phyloP scores from a whole-genome alignment of 2,113 vertebrate species.

The Zonotrichia leucophrys region DNA sequence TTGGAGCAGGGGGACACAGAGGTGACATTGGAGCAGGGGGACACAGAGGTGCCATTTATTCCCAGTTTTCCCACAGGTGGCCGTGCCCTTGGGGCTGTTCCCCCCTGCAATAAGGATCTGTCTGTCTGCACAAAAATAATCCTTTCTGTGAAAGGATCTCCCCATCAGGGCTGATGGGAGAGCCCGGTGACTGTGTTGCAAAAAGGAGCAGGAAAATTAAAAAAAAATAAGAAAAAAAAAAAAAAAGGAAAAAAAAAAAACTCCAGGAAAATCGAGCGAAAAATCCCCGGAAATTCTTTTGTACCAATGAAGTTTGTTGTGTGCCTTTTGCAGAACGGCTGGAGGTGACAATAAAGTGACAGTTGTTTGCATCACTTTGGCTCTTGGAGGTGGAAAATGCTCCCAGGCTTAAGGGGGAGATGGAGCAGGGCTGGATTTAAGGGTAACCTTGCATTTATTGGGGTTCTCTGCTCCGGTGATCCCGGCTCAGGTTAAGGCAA shows the following conservation, averaged over 20 bases:
- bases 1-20: background rate
- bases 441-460: fast-evolving
- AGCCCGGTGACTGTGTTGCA: constrained; percentile 33
- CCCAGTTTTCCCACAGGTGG: constrained; percentile 46
- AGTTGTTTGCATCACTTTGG: constrained; percentile 70
- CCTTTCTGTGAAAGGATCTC: constrained; percentile 95
- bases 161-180: constrained; percentile 48
- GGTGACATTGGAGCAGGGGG: too few species aligned
- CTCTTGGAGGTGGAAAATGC: background rate
- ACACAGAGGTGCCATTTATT: constrained; percentile 26
- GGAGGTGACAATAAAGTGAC: constrained; percentile 84
- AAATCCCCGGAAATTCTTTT: constrained; percentile 52
- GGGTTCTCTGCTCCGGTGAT: background rate
- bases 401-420: background rate
- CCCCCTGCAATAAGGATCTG: constrained; percentile 56
- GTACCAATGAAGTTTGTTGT: constrained; percentile 76
- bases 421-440: fast-evolving
- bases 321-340: constrained; percentile 82
- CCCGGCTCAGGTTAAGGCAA: background rate
- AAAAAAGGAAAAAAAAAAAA: background rate
- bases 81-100: background rate
- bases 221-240: too few species aligned
- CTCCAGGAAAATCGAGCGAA: background rate
- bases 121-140: constrained; percentile 71
- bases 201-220: background rate